phyloP scores from a whole-genome alignment of 2,888 invertebrate species.

The Unio pictorum region DNA sequence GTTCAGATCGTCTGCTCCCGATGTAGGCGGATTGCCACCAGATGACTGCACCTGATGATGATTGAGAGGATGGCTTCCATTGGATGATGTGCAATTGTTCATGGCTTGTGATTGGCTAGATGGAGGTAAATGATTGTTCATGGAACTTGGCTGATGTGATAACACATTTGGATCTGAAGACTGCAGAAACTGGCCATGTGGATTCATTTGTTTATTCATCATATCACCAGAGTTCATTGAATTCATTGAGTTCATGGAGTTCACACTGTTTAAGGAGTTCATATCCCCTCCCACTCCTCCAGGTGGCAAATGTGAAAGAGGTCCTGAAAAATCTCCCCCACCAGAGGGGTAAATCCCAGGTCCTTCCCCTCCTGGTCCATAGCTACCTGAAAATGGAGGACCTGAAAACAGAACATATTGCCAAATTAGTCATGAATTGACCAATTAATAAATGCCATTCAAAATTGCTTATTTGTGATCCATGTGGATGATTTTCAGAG shows the following conservation, averaged over 20 bases:
- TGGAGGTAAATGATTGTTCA: constrained; percentile 44
- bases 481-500: too few relatives aligned
- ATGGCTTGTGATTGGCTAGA: constrained; percentile 53
- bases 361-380: constrained; percentile 23
- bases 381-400: constrained; percentile 45
- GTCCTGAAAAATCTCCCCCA: constrained; percentile 37
- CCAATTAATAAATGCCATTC: too few relatives aligned
- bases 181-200: constrained; percentile 17
- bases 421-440: too few relatives aligned
- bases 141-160: constrained; percentile 36
- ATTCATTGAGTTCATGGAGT: constrained; percentile 21
- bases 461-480: too few relatives aligned
- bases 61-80: constrained; percentile 50
- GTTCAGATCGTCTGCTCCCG: constrained; percentile 52
- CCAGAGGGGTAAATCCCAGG: constrained; percentile 33
- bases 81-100: constrained; percentile 35
- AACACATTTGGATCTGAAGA: constrained; percentile 37
- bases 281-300: constrained; percentile 17
- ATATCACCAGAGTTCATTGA: constrained; percentile 27
- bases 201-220: constrained; percentile 39
- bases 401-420: constrained; percentile 20
- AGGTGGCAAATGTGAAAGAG: constrained; percentile 44
- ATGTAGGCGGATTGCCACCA: constrained; percentile 25
- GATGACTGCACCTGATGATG: constrained; percentile 44
- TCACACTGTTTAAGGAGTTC: constrained; percentile 30